phyloP scores from a whole-genome alignment of 2,113 vertebrate species.

The Camelus bactrianus region DNA sequence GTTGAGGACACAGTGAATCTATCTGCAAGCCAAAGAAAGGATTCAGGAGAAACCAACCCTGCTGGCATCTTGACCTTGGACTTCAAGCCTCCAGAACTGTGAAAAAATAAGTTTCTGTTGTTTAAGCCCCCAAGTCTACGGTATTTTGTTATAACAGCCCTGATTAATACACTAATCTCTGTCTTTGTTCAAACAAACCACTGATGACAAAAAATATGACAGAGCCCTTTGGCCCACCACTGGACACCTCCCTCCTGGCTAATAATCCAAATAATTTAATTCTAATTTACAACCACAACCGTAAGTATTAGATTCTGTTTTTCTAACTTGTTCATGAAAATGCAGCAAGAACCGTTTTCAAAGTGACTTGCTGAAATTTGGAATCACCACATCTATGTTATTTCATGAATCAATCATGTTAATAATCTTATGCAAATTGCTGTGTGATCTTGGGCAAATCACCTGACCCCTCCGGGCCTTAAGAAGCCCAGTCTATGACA shows the following conservation, averaged over 20 bases:
- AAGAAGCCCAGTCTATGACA: background rate
- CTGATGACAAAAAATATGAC: background rate
- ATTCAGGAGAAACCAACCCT: background rate
- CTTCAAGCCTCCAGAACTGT: background rate
- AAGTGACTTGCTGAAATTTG: background rate
- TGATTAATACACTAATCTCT: background rate
- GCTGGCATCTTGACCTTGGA: background rate
- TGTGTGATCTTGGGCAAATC: background rate
- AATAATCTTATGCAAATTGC: background rate
- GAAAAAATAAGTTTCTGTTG: background rate
- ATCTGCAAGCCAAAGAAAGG: background rate
- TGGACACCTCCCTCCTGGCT: background rate
- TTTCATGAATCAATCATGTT: background rate
- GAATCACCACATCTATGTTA: background rate
- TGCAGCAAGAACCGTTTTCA: background rate
- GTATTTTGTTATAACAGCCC: background rate
- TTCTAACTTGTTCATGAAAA: background rate
- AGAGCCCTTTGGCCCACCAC: background rate
- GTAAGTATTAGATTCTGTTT: background rate
- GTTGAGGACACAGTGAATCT: background rate
- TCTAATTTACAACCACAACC: background rate
- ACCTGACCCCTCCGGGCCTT: background rate
- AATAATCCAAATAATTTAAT: background rate
- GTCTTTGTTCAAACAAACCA: background rate
- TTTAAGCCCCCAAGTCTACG: background rate